Evolutionary conservation across 2,888 invertebrate species (phyloP).

Genomic region (Lottia gigantea): DNA sequence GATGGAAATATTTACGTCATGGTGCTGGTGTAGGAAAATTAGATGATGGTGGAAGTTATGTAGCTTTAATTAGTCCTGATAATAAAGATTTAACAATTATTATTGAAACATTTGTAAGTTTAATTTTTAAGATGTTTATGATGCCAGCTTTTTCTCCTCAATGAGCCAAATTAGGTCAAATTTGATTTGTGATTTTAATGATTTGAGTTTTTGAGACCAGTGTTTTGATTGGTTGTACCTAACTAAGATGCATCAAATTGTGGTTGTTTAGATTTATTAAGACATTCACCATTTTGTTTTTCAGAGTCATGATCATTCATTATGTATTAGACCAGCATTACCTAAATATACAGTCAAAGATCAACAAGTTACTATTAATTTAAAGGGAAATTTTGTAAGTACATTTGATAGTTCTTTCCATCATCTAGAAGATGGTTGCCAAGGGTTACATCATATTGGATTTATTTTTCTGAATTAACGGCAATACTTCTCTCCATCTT

Average conservation of each 20-base stretch:
- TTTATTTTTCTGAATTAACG: too few relatives aligned
- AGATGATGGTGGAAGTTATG: slow-evolving; percentile 64
- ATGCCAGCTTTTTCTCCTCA: too few relatives aligned
- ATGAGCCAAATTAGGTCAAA: too few relatives aligned
- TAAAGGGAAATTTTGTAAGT: slow-evolving; percentile 54
- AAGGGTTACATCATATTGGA: too few relatives aligned
- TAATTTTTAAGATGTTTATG: not conserved
- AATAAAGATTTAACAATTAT: slow-evolving; percentile 64
- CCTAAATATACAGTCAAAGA: slow-evolving; percentile 49
- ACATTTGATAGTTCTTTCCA: too few relatives aligned
- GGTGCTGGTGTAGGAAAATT: slow-evolving; percentile 61
- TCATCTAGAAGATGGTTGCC: too few relatives aligned
- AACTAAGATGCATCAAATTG: too few relatives aligned
- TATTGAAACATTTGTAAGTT: slow-evolving; percentile 68
- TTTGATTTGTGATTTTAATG: too few relatives aligned
- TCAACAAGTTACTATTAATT: slow-evolving; percentile 46
- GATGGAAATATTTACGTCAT: slow-evolving; percentile 64
- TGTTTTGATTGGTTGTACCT: too few relatives aligned
- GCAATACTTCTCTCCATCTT: too few relatives aligned
- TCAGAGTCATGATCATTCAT: slow-evolving; percentile 56
- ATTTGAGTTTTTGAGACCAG: too few relatives aligned
- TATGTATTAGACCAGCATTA: slow-evolving; percentile 54
- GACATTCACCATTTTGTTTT: slow-evolving; percentile 28
- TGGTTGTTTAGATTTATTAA: too few relatives aligned
- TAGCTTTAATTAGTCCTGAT: slow-evolving; percentile 60